Base-by-base conservation (phyloP, 1,140 invertebrate species). In the Cotesia glomerata region DNA sequence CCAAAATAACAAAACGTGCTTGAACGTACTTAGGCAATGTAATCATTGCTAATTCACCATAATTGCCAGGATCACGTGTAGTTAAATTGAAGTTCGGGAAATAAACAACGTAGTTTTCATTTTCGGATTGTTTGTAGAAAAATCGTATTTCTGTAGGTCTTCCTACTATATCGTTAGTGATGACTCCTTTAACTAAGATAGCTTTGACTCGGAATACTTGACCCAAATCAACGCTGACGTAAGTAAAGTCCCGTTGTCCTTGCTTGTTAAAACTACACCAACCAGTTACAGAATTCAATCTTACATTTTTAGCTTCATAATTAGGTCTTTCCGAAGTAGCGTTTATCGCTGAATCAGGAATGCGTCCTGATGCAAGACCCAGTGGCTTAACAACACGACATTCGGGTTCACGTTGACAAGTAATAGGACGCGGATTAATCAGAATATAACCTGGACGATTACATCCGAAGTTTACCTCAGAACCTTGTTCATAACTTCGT, bases 21-120 rank as follows among this genome's bases (percentile, higher is more conserved):
- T 95, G 92, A 0, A 98, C 95, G 74, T 95, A 96, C 85, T 96
- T 95, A 3, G 97, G 96, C 65, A 99, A 83, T 4, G 95, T 96
- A 62, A 98, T 98, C 93, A 98, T 97, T 3, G 97, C 95, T 49
- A 98, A 84, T 88, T 98, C 96, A 64, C 96, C 96, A 82, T 96
- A 97, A 82, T 97, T 97, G 76, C 96, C 96, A 32, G 96, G 95
- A 84, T 97, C 95, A 74, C 95, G 89, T 91, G 95, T 96, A 0
- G 95, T 97, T 26, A 97, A 84, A 84, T 97, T 98, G 82, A 97
- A 97, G 79, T 98, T 97, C 11, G 97, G 96, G 89, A 97, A 98
- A 78, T 98, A 98, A 0, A 98, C 95, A 5, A 98, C 95, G 79
- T 97, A 98, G 79, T 98, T 97, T 83, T 98, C 96, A 76, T 88